phyloP scores from a whole-genome alignment of 2,888 invertebrate species.

The Diplazon laetatorius region DNA sequence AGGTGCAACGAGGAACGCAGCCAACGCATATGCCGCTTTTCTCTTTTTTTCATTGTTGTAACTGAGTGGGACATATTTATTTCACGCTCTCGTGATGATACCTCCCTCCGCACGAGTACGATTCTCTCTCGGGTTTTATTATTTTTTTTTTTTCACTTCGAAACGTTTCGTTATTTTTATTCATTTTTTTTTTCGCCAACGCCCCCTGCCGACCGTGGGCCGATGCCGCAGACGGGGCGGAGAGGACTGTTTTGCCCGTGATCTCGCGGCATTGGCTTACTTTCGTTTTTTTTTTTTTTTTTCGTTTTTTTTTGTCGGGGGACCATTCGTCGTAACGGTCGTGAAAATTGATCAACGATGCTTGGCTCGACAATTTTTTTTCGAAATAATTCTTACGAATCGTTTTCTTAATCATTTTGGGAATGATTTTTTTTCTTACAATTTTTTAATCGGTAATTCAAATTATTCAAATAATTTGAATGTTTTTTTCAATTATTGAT shows the following conservation, averaged over 20 bases:
- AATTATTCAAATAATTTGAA: no score
- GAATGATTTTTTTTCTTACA: no score
- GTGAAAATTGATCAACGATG: no score
- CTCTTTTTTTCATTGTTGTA: slow-evolving; percentile 46
- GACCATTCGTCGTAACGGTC: neutral
- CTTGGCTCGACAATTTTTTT: no score
- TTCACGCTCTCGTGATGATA: slow-evolving; percentile 56
- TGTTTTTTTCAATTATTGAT: no score
- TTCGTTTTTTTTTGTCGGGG: no score
- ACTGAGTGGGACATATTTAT: slow-evolving; percentile 49
- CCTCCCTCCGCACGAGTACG: slow-evolving; percentile 33
- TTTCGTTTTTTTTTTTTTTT: slow-evolving; percentile 22
- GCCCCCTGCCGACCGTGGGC: neutral
- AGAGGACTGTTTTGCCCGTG: neutral
- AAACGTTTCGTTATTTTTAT: neutral
- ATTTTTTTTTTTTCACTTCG: neutral
- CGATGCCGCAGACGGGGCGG: neutral
- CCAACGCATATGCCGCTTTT: slow-evolving; percentile 50
- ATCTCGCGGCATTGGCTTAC: neutral
- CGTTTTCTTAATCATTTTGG: no score
- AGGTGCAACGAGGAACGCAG: slow-evolving; percentile 58
- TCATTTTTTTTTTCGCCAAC: neutral
- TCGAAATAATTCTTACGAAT: no score
- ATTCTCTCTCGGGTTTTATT: no score
- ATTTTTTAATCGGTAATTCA: no score